phyloP scores from a whole-genome alignment of 1,140 invertebrate species.

The Trigoniulus corallinus region DNA sequence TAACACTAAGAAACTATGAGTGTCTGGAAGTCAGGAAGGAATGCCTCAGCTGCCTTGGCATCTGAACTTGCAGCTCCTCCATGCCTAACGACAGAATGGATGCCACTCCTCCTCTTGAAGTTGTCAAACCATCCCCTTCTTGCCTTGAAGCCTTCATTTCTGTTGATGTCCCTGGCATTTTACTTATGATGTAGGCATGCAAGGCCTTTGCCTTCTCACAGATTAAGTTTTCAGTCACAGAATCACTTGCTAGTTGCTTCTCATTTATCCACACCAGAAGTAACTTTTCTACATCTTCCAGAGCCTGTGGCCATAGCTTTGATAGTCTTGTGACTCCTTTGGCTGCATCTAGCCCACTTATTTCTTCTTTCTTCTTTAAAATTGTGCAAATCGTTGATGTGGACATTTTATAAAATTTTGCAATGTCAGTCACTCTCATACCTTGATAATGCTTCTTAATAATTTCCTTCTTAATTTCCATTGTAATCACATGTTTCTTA shows the following conservation, averaged over 20 bases:
- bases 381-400: conserved; percentile 6
- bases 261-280: conserved; percentile 9
- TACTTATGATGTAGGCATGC: neutral
- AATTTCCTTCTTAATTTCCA: conserved; percentile 3
- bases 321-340: conserved; percentile 7
- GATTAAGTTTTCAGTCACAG: conserved; percentile 10
- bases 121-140: conserved; percentile 7
- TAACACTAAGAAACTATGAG: conserved; percentile 4
- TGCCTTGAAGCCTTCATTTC: conserved; percentile 4
- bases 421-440: conserved; percentile 1
- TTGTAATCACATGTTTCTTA: neutral
- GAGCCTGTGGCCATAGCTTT: neutral
- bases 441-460: neutral
- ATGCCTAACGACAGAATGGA: conserved; percentile 5
- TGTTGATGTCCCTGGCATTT: conserved; percentile 4
- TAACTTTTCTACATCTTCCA: conserved; percentile 8
- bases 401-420: neutral
- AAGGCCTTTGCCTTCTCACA: conserved; percentile 5
- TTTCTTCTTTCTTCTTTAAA: conserved; percentile 9
- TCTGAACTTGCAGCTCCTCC: conserved; percentile 4
- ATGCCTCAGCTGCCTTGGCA: neutral
- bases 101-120: conserved; percentile 6
- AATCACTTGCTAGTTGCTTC: conserved; percentile 7
- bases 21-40: conserved; percentile 1
- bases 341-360: conserved; percentile 1